Percentiles rank a stretch among this genome's conserved stretches.
Evolutionary conservation across 2,113 vertebrate genomes (phyloP).

Genomic region (zebrafish (Danio rerio)): DNA sequence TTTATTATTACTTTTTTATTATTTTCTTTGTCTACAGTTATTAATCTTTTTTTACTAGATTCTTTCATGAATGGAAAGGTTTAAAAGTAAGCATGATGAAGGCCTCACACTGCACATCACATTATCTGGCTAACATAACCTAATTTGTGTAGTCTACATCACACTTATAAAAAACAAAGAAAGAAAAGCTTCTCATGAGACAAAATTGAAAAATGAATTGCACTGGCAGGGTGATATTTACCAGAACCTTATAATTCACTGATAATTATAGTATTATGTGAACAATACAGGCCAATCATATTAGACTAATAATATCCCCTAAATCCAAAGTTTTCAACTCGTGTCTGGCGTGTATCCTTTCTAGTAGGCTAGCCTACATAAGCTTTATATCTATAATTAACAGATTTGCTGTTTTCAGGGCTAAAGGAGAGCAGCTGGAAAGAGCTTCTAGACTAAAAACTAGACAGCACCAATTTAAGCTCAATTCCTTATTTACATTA

Average conservation of each 20-base stretch:
- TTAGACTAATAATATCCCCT: background rate
- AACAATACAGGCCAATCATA: background rate
- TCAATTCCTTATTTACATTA: background rate
- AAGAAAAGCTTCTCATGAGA: slow-evolving; percentile 26
- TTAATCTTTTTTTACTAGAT: no score
- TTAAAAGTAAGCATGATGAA: no score
- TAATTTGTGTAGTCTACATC: no score
- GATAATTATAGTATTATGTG: background rate
- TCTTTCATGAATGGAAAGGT: no score
- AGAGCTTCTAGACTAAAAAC: no score
- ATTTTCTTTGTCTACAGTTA: no score
- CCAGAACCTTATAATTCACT: background rate
- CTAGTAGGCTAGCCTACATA: background rate
- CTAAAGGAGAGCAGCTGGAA: background rate
- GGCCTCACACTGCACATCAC: no score
- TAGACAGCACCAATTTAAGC: background rate
- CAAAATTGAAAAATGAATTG: background rate
- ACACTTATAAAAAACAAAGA: background rate
- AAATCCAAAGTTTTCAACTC: background rate
- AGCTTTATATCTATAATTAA: background rate
- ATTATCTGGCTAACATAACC: no score
- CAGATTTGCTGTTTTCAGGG: background rate
- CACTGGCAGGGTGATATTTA: background rate
- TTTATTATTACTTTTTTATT: no score
- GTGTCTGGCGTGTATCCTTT: slow-evolving; percentile 5